Evolutionary conservation across 1,140 invertebrate species (phyloP), one percentile per base, ranked within the genome.

Genomic region (Pogonomyrmex californicus): DNA sequence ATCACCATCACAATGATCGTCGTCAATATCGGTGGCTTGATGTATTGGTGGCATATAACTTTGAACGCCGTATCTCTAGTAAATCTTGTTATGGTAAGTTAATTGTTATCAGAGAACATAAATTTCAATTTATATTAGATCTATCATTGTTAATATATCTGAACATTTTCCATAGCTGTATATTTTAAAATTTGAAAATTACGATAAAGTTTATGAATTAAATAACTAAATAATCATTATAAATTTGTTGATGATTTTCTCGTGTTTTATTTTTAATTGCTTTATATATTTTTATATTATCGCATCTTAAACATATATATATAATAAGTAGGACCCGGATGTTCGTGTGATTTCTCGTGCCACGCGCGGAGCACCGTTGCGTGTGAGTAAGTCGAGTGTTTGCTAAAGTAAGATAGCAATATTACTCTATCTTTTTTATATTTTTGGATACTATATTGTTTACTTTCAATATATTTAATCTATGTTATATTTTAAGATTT

Each of bases 41-140:
- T 99, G 99, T 99, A 99, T 95, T 98, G 98, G 96, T 99, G 98
- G 98, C 96, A 97, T 90, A 99, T 99, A 81, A 97, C 98, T 47
- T 96, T 99, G 17, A 99, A 99, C 95, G 99, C 99, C 0, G 97
- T 99, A 1, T 99, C 99, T 0, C 96, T 99, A 2, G 99, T 99
- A 62, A 99, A 99, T 95, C 96, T 99, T 76, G 99, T 99, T 73
- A 99, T 99, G 99, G 97, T 98, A 95, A 96, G 95, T 49, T 5
- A 30, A 78, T 71, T 58, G 7, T 38, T 33, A 60, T 30, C 23
- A 23, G 0, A 54, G 10, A 62, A 54, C 33, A 41, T 12, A 44
- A 30, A 14, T 23, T 41, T 65, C 30, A 47, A 4, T 60, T 60
- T 14, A 41, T 14, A 38, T 10, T 38, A 7, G 7, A 54, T 36